Evolutionary conservation across 2,888 invertebrate genomes (phyloP).

Genomic region (Heliconius cydno): DNA sequence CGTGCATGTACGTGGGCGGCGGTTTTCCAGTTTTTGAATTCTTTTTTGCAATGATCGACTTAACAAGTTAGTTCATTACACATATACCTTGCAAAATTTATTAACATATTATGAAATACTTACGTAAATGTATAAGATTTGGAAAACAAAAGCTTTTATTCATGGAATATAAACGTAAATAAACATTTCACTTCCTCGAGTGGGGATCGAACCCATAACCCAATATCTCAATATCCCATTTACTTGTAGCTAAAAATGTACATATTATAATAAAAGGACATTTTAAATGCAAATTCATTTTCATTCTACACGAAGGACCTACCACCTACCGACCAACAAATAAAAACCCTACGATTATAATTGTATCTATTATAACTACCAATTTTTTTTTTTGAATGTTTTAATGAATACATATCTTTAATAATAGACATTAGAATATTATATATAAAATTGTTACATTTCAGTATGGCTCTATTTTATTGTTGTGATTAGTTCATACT

Average conservation of each 20-base stretch:
- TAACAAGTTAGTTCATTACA: slow-evolving; percentile 57
- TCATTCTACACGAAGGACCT: not conserved
- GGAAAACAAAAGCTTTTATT: not conserved
- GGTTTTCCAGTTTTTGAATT: slow-evolving; percentile 65
- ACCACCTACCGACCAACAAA: not conserved
- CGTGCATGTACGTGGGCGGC: slow-evolving; percentile 59
- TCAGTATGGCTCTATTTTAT: slow-evolving; percentile 57
- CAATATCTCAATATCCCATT: not conserved
- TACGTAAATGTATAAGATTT: not conserved
- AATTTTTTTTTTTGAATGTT: not conserved
- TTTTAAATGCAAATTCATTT: slow-evolving; percentile 1
- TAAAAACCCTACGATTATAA: too few relatives aligned
- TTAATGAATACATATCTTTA: not conserved
- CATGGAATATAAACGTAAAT: not conserved
- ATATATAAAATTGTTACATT: slow-evolving; percentile 45
- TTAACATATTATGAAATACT: not conserved
- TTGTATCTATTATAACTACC: too few relatives aligned
- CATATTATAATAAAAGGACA: too few relatives aligned
- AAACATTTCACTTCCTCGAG: too few relatives aligned
- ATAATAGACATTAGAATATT: not conserved
- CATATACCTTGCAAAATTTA: not conserved
- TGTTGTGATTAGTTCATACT: slow-evolving; percentile 50
- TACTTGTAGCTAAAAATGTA: not conserved
- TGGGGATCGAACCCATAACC: too few relatives aligned
- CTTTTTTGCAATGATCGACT: slow-evolving; percentile 60